Evolutionary conservation across 2,113 vertebrate genomes (phyloP), one percentile per base, ranked within the genome.

Genomic region (Tragelaphus scriptus): DNA sequence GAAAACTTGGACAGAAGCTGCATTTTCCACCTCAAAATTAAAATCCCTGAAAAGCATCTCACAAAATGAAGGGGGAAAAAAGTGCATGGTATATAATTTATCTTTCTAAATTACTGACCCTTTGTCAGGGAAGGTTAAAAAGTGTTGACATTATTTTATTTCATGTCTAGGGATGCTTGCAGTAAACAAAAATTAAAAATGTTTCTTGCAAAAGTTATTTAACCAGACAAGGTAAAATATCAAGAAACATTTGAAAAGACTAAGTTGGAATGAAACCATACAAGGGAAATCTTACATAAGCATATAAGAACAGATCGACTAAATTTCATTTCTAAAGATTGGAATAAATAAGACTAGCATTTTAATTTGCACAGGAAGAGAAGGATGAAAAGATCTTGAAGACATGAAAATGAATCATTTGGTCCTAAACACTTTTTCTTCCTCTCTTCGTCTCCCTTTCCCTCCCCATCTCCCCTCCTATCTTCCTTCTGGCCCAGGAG

Each of bases 311-410:
- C 19, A 93, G 11, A 81, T 51, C 40, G 6, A 47, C 28, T 36
- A 85, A 91, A 97, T 7, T 23, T 91, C 32, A 84, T 90, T 90
- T 96, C 58, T 80, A 40, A 94, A 93, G 58, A 82, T 1, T 79
- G 56, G 53, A 9, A 81, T 71, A 59, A 94, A 84, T 91, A 49
- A 95, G 63, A 68, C 36, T 40, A 59, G 25, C 26, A 71, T 90
- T 94, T 94, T 90, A 96, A 89, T 90, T 75, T 85, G 49, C 56
- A 91, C 14, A 97, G 40, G 14, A 90, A 77, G 47, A 95, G 28
- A 87, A 25, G 49, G 17, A 63, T 47, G n/a, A 28, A 85, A 63
- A 87, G 3, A 53, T 85, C 23, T 91, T 30, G 90, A 85, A 97
- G 21, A 82, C 11, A 44, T 94, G 15, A 94, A 88, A 51, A 84